Evolutionary conservation across 2,888 invertebrate species (phyloP).

Genomic region (Perizoma flavofasciatum): DNA sequence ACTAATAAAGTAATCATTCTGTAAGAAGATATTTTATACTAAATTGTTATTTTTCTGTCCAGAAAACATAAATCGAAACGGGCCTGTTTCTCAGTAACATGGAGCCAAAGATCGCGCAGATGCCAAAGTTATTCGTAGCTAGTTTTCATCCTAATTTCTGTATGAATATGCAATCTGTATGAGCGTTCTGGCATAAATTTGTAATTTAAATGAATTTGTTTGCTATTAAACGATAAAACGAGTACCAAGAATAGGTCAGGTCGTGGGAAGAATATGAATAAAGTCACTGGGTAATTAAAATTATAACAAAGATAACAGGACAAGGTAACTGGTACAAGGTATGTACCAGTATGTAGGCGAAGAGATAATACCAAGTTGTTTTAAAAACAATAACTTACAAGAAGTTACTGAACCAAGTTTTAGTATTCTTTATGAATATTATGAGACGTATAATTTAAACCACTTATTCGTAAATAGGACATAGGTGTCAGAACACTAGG

Average conservation of each 20-base stretch:
- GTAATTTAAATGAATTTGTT: neutral
- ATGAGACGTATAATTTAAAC: too few relatives aligned
- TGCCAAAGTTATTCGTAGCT: neutral
- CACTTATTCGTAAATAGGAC: too few relatives aligned
- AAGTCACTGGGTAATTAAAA: neutral
- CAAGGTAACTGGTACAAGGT: too few relatives aligned
- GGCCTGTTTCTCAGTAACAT: neutral
- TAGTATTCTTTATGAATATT: too few relatives aligned
- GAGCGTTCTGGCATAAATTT: slow-evolving; percentile 1
- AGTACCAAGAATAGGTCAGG: neutral
- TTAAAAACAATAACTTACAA: neutral
- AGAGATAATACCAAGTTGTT: neutral
- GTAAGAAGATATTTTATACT: too few relatives aligned
- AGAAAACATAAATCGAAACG: too few relatives aligned
- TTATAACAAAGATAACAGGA: neutral
- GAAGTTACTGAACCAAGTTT: too few relatives aligned
- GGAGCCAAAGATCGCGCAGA: neutral
- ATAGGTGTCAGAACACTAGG: too few relatives aligned
- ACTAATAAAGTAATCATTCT: too few relatives aligned
- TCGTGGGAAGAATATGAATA: neutral
- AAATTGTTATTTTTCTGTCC: too few relatives aligned
- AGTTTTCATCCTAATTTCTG: neutral
- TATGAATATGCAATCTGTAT: neutral
- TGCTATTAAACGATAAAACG: neutral
- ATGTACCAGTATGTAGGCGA: too few relatives aligned